Percentiles rank a stretch among this genome's conserved stretches.
phyloP scores from a whole-genome alignment of 2,888 invertebrate genomes.

The Limenitis arthemis region DNA sequence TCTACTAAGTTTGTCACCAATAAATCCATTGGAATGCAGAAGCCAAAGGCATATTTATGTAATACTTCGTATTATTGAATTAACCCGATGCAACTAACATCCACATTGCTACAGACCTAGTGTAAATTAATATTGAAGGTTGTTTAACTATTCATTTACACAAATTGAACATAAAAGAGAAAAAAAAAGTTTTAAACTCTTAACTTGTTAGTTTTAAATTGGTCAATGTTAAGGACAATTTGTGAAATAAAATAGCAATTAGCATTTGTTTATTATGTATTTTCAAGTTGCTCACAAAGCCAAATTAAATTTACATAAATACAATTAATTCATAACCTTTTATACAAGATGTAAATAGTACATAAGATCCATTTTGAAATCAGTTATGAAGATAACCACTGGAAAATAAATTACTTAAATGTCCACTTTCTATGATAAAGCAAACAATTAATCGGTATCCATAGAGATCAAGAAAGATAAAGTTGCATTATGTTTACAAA shows the following conservation, averaged over 20 bases:
- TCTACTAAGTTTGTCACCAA: not conserved
- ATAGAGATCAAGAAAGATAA: conserved; percentile 60
- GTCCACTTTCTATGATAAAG: conserved; percentile 46
- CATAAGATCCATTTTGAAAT: conserved; percentile 59
- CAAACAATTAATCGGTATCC: conserved; percentile 43
- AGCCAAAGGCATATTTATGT: conserved; percentile 13
- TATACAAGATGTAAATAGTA: conserved; percentile 66
- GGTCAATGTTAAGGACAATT: not conserved
- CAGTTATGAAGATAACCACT: conserved; percentile 44
- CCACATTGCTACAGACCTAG: not conserved
- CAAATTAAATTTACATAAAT: conserved; percentile 72
- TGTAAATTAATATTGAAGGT: conserved; percentile 5
- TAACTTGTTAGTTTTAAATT: too few species aligned
- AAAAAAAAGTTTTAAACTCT: not conserved
- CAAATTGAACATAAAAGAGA: not conserved
- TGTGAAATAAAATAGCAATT: conserved; percentile 61
- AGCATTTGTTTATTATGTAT: conserved; percentile 70
- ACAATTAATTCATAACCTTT: conserved; percentile 66
- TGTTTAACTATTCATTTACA: not conserved
- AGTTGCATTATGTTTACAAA: conserved; percentile 42
- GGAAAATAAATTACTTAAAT: conserved; percentile 47
- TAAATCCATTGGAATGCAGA: not conserved
- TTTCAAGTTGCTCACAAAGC: conserved; percentile 70
- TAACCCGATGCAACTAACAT: conserved; percentile 11
- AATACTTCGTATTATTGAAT: conserved; percentile 19